Evolutionary conservation across 2,113 vertebrate species (phyloP), one percentile per base, ranked within the genome.

Genomic region (Lucifuga dentata): DNA sequence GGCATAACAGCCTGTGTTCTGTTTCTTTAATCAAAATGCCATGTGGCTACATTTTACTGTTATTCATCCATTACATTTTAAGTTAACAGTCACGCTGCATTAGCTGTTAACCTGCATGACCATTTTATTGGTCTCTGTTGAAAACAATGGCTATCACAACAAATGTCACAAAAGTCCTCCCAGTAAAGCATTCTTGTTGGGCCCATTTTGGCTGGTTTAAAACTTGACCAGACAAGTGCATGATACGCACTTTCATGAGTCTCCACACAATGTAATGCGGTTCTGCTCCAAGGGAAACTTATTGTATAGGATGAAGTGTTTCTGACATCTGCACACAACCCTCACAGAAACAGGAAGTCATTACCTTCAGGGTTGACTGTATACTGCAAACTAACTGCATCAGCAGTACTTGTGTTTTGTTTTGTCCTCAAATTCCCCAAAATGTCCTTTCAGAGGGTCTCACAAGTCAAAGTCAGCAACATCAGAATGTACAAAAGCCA

Each of bases 1-100:
- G 58, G 65, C 74, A 59, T 39, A 33, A 44, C 21, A 52, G 36
- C 10, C 24, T 68, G 33, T 12, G 50, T 50, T 15, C 52, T 29
- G 35, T 48, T 38, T 69, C 57, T 51, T 16, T 4, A 26, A 24
- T 59, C 44, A 70, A 49, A 77, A 67, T 62, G 51, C 33, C 58
- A 63, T 52, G 41, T 53, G 59, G 45, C 24, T 49, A 15, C 38
- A 43, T 63, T 3, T 39, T 38, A 16, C 21, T 2, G 4, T 29
- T 48, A 53, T 65, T 40, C 44, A 72, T 59, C 3, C 9, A 61
- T 59, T 45, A 57, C 45, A 57, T 66, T 20, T 68, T 8, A 36
- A 8, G 39, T 45, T 38, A 40, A 21, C 19, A 39, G 55, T 10
- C 11, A 8, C 26, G 17, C 39, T 45, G 16, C 33, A 2, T 44